phyloP scores from a whole-genome alignment of 2,888 invertebrate species.

The Hemicrepidius hirtus region DNA sequence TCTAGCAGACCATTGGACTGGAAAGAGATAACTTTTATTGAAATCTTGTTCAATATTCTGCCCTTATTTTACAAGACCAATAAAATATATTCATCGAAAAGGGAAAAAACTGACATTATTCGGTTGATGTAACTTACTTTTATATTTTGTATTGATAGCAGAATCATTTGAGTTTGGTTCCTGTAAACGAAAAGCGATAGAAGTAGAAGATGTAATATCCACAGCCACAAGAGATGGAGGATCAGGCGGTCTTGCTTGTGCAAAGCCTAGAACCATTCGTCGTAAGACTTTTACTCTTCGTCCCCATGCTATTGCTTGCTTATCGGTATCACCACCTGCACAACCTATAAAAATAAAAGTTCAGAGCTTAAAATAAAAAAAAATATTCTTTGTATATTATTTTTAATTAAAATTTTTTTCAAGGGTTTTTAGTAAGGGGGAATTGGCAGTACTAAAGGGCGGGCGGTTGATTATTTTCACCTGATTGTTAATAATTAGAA shows the following conservation, averaged over 20 bases:
- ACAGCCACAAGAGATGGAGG: slow-evolving; percentile 87
- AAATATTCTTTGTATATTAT: too few relatives aligned
- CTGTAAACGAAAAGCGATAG: slow-evolving; percentile 79
- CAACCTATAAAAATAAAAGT: slow-evolving; percentile 75
- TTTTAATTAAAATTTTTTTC: background rate
- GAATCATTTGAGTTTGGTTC: slow-evolving; percentile 83
- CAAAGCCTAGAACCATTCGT: slow-evolving; percentile 89
- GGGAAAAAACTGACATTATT: too few relatives aligned
- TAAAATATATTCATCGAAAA: too few relatives aligned
- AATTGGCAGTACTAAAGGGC: too few relatives aligned
- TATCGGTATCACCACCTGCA: slow-evolving; percentile 84
- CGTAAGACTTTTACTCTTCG: slow-evolving; percentile 85
- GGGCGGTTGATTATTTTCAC: too few relatives aligned
- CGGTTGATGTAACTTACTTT: too few relatives aligned
- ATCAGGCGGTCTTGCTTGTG: slow-evolving; percentile 89
- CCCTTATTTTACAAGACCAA: background rate
- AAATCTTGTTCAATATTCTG: background rate
- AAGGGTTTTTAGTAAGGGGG: background rate
- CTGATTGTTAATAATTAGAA: too few relatives aligned
- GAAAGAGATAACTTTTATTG: slow-evolving; percentile 52
- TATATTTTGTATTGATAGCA: slow-evolving; percentile 92
- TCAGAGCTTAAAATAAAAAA: too few relatives aligned
- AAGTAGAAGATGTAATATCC: slow-evolving; percentile 84
- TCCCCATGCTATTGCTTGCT: slow-evolving; percentile 92
- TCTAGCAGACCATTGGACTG: slow-evolving; percentile 95